Evolutionary conservation across 2,888 invertebrate genomes (phyloP), one percentile per base, ranked within the genome.

Genomic region (Tetrapedia diversipes): DNA sequence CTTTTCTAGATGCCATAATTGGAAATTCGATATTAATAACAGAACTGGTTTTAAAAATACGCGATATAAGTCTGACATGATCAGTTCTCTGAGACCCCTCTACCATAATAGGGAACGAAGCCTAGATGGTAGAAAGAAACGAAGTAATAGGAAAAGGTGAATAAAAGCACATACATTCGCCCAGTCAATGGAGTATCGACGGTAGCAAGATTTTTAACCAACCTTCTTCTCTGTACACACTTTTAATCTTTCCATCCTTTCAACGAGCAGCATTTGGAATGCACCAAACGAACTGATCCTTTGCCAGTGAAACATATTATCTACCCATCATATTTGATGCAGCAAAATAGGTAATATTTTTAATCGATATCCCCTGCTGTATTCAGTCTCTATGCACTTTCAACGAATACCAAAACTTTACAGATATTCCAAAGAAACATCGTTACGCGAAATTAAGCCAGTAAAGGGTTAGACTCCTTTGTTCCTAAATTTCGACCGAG

Each of bases 181-280:
- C 24, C 45, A 22, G 10, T 47, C 53, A 19, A 19, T 24, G 63
- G 63, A 64, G 63, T 54, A 64, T 47, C 70, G 64, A 70, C 34
- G 37, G 29, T 34, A 16, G 22, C 43, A 16, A 45, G 22, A 47
- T 19, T 27, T 1, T 45, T 27, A 22, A 47, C 10, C 29, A 27
- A 19, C 16, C 1, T 54, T 22, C 41, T n/a, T 51, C 24, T 49
- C 2, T 49, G 10, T 8, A 16, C 8, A 49, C 27, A 27, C 16
- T 51, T 51, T 51, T 10, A 7, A 47, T 47, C 47, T 27, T n/a
- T 51, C 16, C 27, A 27, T 29, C 32, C 11, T 54, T 54, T 34
- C 54, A 54, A 4, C 34, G 32, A n/a, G 6, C 24, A 32, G 16
- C 11, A 11, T 29, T 54, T 3, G 11, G 3, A 8, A 34, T 24